A percentile compares a stretch with the other conserved stretches of the same genome.
These are phyloP conservation scores for Melieria crassipennis DNA, from an alignment of 2,888 invertebrate genomes.

Conservation along the genomic window DNA sequence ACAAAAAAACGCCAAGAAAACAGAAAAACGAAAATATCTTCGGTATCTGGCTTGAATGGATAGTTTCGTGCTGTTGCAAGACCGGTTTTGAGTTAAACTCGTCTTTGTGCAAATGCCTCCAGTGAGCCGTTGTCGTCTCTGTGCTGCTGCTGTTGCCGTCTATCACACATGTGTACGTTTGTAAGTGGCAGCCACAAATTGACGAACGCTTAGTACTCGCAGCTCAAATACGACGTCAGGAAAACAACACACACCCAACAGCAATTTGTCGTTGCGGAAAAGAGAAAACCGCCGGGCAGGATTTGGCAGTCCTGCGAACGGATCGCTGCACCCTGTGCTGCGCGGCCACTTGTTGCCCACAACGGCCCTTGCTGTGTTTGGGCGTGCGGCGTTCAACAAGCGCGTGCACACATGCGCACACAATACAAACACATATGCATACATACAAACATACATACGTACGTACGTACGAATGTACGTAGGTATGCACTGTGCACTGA, in stretches of 20 bases:
- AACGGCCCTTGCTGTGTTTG: no score
- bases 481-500: no score
- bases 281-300: no score
- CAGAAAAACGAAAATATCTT: constrained; percentile 14
- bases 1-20: no score
- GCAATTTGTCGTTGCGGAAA: no score
- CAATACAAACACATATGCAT: not conserved
- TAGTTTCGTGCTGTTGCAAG: constrained; percentile 10
- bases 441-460: constrained; percentile 13
- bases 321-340: no score
- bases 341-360: no score
- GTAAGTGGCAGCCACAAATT: not conserved
- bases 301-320: no score
- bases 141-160: constrained; percentile 8
- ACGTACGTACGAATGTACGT: not conserved
- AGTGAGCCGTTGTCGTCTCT: not conserved
- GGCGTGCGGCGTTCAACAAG: no score
- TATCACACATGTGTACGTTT: not conserved
- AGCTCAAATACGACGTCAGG: no score
- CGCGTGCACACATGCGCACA: not conserved
- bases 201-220: no score
- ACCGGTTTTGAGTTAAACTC: constrained; percentile 35
- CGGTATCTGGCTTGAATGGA: not conserved
- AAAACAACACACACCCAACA: no score
- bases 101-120: not conserved